Base-by-base conservation (phyloP, 1,140 invertebrate genomes). In the Hylyphantes graminicola region DNA sequence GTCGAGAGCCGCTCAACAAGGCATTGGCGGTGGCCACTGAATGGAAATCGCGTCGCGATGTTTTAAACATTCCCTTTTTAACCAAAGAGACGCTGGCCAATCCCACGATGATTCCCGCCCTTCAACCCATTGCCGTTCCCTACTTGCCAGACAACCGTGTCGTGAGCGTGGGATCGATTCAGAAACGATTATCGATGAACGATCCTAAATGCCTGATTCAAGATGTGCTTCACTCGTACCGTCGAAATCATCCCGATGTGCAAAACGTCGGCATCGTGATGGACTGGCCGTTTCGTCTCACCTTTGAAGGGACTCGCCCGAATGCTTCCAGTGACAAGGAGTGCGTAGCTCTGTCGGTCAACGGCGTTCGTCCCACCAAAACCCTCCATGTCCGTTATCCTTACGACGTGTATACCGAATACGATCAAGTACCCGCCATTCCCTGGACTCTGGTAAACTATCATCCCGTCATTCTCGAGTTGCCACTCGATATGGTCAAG, bases 21-120 rank as follows among this genome's bases (percentile, higher is more conserved):
- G 68, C 48, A 15, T 17, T 72, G 1, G 9, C 15, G 5, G 68
- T 54, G 9, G 68, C 68, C 15, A 12, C 13, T 11, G 68, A 72
- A 54, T 72, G 68, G 68, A 72, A 72, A 72, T 17, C 48, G 7
- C 68, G 68, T 54, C 68, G 68, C 7, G 68, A 72, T 54, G 50
- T 72, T 8, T 8, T 19, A 11, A 72, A 13, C 0, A 13, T 72
- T 54, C 50, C 48, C 1, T 72, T 72, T 17, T 13, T 53, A 17
- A 72, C 68, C 15, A 15, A 54, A 54, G 68, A 72, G 17, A 19
- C 11, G 15, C n/a, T 54, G 10, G 15, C 65, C 7, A 12, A 13
- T 9, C 50, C 68, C 0, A 19, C 17, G 11, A 53, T 72, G 50
- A 51, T 72, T n/a, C 13, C 48, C n/a, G 12, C 17, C 12, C 17